Base-by-base conservation (phyloP, 2,113 vertebrate genomes). In the Camarhynchus parvulus region DNA sequence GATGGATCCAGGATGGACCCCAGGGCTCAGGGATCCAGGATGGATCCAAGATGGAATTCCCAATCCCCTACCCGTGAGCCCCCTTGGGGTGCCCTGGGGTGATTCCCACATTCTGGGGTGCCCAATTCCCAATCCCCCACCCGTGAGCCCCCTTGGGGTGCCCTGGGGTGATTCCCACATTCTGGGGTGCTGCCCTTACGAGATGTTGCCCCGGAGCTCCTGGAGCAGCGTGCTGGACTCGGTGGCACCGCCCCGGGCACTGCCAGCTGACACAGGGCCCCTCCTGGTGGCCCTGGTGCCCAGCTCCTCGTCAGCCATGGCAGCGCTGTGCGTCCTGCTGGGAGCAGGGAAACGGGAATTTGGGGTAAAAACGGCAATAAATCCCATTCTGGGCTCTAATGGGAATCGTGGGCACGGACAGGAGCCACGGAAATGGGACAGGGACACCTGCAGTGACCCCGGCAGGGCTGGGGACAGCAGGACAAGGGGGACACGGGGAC, bases 201-300 rank as follows among this genome's bases (percentile, higher is more conserved):
- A 95, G 92, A 96, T 94, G 90, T 3, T 80, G 72, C 90, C 14
- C 17, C 8, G 53, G 20, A 96, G 92, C 76, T 91, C 84, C 90
- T 95, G 94, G 25, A 96, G 94, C 80, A 96, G 53, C 3, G 76
- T 86, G 94, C 76, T 86, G 1, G 87, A 41, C 76, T 95, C 92
- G 1, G 67, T 15, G 6, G 39, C 2, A 52, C 79, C 1, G 62
- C 58, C 73, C 72, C 47, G 92, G 15, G 44, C 61, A 22, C 44
- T 5, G 20, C 64, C 7, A 3, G 94, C 67, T 0, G 89, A 85
- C 86, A 79, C 46, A 17, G 64, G 20, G n/a, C 63, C 95, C 90
- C 35, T 95, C 18, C 25, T 50, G 94, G 35, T 0, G 1, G 19
- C 52, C 5, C 8, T 24, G 50, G 55, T 1, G 3, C 61, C 61